Evolutionary conservation across 1,140 invertebrate genomes (phyloP).

Genomic region (Cryptotermes secundus): DNA sequence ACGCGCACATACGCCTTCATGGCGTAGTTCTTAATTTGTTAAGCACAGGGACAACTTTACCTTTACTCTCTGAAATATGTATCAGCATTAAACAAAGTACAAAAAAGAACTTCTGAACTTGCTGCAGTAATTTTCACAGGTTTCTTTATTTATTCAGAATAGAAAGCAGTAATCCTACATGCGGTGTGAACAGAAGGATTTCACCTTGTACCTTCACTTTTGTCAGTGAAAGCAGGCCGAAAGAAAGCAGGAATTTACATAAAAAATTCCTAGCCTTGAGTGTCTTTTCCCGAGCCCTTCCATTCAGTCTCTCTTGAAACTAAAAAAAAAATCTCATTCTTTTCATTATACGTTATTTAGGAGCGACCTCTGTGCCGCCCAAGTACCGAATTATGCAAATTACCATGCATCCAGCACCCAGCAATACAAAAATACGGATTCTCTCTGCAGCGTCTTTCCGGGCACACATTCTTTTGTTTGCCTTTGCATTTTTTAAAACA

Average conservation of each 20-base stretch:
- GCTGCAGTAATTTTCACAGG: no score
- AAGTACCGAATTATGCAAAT: conserved; percentile 2
- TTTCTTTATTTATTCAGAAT: no score
- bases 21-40: no score
- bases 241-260: neutral
- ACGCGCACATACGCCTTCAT: no score
- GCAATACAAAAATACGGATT: conserved; percentile 19
- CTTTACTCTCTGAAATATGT: no score
- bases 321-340: conserved; percentile 13
- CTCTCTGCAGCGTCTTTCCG: neutral
- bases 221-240: neutral
- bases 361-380: neutral
- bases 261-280: neutral
- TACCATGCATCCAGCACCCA: neutral
- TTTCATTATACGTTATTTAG: conserved; percentile 18
- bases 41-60: no score
- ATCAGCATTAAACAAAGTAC: no score
- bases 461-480: conserved; percentile 4
- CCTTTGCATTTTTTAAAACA: conserved; percentile 17
- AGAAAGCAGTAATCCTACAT: no score
- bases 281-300: neutral
- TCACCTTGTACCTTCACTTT: neutral
- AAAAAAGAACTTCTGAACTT: no score
- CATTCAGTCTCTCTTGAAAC: neutral
- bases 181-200: no score